phyloP scores from a whole-genome alignment of 2,888 invertebrate species.

The Junonia oenone region DNA sequence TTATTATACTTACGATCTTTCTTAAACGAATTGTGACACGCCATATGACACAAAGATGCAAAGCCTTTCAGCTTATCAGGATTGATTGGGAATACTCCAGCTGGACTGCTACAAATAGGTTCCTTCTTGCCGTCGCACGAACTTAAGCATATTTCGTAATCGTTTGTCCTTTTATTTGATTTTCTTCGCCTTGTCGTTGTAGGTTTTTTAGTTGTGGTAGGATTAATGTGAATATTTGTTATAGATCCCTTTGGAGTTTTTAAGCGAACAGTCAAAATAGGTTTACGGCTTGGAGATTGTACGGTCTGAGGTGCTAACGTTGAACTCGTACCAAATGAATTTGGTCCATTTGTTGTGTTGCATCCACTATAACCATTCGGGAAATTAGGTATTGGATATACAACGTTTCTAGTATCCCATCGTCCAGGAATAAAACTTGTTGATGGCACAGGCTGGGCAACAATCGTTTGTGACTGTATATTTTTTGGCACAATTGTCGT shows the following conservation, averaged over 20 bases:
- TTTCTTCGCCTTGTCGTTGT: constrained; percentile 38
- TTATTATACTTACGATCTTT: constrained; percentile 52
- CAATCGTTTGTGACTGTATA: background rate
- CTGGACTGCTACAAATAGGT: constrained; percentile 60
- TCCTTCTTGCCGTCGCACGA: constrained; percentile 54
- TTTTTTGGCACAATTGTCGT: constrained; percentile 1
- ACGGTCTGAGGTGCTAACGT: constrained; percentile 11
- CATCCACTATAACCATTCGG: constrained; percentile 4
- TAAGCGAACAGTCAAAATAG: constrained; percentile 52
- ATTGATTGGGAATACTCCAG: constrained; percentile 47
- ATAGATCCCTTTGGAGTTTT: constrained; percentile 55
- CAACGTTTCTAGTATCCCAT: constrained; percentile 2
- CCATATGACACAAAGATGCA: constrained; percentile 69
- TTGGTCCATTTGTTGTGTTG: background rate
- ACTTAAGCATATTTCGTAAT: constrained; percentile 54
- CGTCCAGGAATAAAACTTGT: background rate
- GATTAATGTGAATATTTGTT: constrained; percentile 56
- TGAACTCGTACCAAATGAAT: constrained; percentile 10
- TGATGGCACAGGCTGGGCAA: background rate
- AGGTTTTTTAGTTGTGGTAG: constrained; percentile 44
- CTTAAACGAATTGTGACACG: constrained; percentile 67
- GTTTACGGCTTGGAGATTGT: constrained; percentile 18
- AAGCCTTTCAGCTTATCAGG: constrained; percentile 63
- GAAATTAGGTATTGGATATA: constrained; percentile 15
- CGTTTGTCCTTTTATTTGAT: constrained; percentile 48